Percentiles rank a stretch among this genome's conserved stretches.
These are phyloP conservation scores for Zaprionus africanus DNA, from an alignment of 1,140 invertebrate species.

Conservation along the genomic window DNA sequence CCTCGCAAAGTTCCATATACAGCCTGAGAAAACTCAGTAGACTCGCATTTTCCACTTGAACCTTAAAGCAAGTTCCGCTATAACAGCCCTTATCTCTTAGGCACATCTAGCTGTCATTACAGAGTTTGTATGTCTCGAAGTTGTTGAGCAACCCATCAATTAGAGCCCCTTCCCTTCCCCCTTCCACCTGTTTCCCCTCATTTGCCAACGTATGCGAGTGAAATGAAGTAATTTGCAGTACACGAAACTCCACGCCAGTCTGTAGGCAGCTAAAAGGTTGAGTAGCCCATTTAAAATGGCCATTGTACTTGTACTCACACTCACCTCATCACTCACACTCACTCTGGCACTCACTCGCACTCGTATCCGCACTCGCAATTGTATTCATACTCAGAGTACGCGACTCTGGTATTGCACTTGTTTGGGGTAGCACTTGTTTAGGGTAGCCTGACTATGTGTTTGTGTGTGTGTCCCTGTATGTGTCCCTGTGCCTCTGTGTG, in stretches of 20 bases:
- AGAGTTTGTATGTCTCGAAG: not conserved
- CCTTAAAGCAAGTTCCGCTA: not conserved
- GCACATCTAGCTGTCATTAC: slow-evolving; percentile 14
- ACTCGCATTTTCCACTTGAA: not conserved
- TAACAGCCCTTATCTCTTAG: not conserved
- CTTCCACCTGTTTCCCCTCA: not conserved
- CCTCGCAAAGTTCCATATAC: no score
- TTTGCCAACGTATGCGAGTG: slow-evolving; percentile 7
- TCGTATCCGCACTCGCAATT: not conserved
- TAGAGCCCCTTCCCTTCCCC: slow-evolving; percentile 8
- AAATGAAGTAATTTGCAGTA: slow-evolving; percentile 52
- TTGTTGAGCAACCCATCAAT: slow-evolving; percentile 28
- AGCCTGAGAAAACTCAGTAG: no score
- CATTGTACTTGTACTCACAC: slow-evolving; percentile 13
- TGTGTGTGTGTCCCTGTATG: slow-evolving; percentile 8
- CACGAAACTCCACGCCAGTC: not conserved
- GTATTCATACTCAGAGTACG: not conserved
- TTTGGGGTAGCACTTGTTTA: slow-evolving; percentile 1
- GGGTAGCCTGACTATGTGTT: slow-evolving; percentile 1
- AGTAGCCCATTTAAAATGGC: slow-evolving; percentile 32
- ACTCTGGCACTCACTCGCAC: not conserved
- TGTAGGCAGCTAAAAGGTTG: slow-evolving; percentile 4
- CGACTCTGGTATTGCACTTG: slow-evolving; percentile 35
- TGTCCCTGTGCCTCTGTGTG: slow-evolving; percentile 8
- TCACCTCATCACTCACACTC: not conserved